These are phyloP conservation scores for Calypte anna DNA, from an alignment of 2,113 vertebrate species.

Conservation along the genomic window DNA sequence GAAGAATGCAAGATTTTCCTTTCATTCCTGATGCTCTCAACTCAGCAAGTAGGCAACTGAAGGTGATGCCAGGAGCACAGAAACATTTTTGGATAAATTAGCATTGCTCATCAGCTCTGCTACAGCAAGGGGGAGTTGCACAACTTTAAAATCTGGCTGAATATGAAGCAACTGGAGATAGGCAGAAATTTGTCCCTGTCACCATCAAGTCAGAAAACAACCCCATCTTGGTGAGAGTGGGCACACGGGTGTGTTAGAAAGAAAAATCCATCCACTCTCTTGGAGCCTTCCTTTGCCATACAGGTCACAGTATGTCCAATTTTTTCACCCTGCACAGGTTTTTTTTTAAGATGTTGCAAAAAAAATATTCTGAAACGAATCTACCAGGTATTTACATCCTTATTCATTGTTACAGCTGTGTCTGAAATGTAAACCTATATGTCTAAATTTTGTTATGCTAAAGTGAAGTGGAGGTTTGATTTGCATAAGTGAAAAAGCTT, in stretches of 20 bases:
- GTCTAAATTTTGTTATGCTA: not conserved
- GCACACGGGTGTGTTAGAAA: not conserved
- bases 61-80: not conserved
- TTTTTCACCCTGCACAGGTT: not conserved
- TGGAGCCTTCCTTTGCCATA: not conserved
- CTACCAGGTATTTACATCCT: not conserved
- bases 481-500: not conserved
- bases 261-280: not conserved
- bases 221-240: not conserved
- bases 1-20: conserved; percentile 17
- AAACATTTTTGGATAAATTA: not conserved
- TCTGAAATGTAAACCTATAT: not conserved
- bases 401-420: not conserved
- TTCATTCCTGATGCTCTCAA: not conserved
- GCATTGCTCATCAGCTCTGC: not conserved
- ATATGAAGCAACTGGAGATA: not conserved
- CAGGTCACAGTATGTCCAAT: not conserved
- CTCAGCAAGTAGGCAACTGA: not conserved
- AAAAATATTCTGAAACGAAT: not conserved
- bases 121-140: not conserved
- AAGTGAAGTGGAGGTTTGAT: not conserved
- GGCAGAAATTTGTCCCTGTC: not conserved
- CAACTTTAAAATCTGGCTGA: not conserved
- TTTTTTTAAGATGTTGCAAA: not conserved
- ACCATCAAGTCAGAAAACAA: not conserved